Percentiles rank a stretch among this genome's conserved stretches.
phyloP scores from a whole-genome alignment of 2,888 invertebrate genomes.

The Lobophora halterata region DNA sequence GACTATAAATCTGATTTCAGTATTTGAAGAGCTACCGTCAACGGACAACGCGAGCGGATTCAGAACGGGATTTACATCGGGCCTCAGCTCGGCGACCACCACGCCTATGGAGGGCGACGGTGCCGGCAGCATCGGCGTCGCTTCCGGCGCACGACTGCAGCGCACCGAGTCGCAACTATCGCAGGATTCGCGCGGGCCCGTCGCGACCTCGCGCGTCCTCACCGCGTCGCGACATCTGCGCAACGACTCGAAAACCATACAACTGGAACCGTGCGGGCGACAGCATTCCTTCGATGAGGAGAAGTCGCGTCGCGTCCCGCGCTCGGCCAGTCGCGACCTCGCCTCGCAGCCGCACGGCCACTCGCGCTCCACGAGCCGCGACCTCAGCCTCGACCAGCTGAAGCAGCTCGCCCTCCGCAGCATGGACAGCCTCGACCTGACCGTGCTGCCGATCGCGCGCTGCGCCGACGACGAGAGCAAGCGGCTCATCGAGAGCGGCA shows the following conservation, averaged over 20 bases:
- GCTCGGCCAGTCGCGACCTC: constrained; percentile 71
- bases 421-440: constrained; percentile 70
- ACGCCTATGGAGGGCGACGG: constrained; percentile 57
- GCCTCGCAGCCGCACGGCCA: constrained; percentile 50
- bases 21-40: constrained; percentile 87
- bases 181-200: constrained; percentile 48
- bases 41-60: constrained; percentile 76
- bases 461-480: constrained; percentile 71
- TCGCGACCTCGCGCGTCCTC: constrained; percentile 64
- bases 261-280: constrained; percentile 80
- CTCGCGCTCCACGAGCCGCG: constrained; percentile 77
- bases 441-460: constrained; percentile 59
- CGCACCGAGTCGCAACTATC: constrained; percentile 72
- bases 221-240: constrained; percentile 79
- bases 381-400: constrained; percentile 70
- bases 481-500: constrained; percentile 64
- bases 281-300: constrained; percentile 59
- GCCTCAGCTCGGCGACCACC: constrained; percentile 61
- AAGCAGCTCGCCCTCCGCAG: constrained; percentile 71
- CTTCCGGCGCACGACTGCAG: constrained; percentile 45
- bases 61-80: constrained; percentile 64
- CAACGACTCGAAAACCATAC: constrained; percentile 83
- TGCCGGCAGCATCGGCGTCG: constrained; percentile 25
- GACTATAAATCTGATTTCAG: constrained; percentile 56
- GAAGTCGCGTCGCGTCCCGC: constrained; percentile 39